Base-by-base conservation (phyloP, 1,140 invertebrate species). In the Doryteuthis pealeii region DNA sequence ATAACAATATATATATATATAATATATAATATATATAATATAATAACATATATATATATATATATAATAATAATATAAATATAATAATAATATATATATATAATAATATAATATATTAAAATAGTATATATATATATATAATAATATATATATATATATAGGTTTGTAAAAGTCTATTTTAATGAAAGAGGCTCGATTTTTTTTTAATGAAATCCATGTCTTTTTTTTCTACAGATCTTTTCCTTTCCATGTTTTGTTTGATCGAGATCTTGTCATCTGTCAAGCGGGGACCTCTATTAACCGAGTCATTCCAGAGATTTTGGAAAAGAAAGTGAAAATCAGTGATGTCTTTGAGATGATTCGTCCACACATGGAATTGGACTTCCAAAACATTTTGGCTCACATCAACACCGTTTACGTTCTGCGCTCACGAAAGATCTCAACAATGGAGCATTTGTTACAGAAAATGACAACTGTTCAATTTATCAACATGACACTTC, bases 351-450 rank as follows among this genome's bases (percentile, higher is more conserved):
- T 97, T 77, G 91, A 94, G 73, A 92, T 95, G 85, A 93, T 97
- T 35, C 91, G 96, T 72, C 96, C 96, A 6, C 95, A 97, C 88
- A 85, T 87, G 81, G 94, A 95, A 75, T 91, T 98, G 83, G 95
- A 93, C 32, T 98, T 97, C 83, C 92, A 94, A 76, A 95, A 96
- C 86, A 94, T 98, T 77, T 88, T 97, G 40, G 93, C 95, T 0
- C 96, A 98, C 87, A 98, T 97, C 85, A 98, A 97, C 88, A 97
- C 96, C 15, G 94, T 98, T 30, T 98, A 96, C 85, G 96, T 98
- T 0, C 88, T 98, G 31, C 73, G 80, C 30, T 81, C 83, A 5
- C 79, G 79, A 26, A 69, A 75, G 15, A 73, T 80, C 66, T 76
- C 14, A 78, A 66, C 26, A 65, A 62, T 54, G 74, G 72, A 26